Conservation (phyloP, 2,797 vertebrate species). For the Lepilemur septentrionalis region DNA sequence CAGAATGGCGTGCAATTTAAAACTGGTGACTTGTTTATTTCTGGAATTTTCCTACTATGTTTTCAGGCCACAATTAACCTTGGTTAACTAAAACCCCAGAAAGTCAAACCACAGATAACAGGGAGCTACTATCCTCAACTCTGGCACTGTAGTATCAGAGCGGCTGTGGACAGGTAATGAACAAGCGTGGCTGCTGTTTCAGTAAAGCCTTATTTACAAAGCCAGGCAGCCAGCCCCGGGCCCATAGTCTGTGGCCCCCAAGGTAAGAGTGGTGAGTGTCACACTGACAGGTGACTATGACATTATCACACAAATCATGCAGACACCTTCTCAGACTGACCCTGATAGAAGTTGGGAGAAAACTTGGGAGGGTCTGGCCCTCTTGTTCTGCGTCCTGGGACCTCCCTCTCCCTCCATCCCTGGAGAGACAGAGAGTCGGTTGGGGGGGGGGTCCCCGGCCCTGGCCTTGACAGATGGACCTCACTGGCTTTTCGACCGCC, state of each 20-base stretch:
- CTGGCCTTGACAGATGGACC: no score
- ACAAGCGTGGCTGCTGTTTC: background rate
- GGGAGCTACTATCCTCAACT: background rate
- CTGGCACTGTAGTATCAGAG: background rate
- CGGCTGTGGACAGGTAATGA: rapidly evolving
- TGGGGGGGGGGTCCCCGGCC: background rate
- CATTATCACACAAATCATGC: rapidly evolving
- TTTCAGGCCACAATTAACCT: background rate
- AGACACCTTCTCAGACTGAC: rapidly evolving
- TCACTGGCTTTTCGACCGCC: rapidly evolving
- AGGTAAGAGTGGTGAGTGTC: rapidly evolving
- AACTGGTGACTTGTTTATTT: background rate
- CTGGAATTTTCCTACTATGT: background rate
- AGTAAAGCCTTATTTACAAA: background rate
- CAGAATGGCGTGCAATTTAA: background rate
- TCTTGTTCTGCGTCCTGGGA: background rate
- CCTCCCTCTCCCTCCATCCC: background rate
- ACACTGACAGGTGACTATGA: rapidly evolving
- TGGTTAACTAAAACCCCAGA: background rate
- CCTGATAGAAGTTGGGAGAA: background rate
- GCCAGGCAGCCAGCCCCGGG: background rate
- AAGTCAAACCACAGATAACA: background rate
- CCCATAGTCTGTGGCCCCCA: background rate
- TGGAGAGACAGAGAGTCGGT: background rate
- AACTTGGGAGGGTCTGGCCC: background rate